Conservation (phyloP, 2,113 vertebrate genomes). For the Saguinus midas region DNA sequence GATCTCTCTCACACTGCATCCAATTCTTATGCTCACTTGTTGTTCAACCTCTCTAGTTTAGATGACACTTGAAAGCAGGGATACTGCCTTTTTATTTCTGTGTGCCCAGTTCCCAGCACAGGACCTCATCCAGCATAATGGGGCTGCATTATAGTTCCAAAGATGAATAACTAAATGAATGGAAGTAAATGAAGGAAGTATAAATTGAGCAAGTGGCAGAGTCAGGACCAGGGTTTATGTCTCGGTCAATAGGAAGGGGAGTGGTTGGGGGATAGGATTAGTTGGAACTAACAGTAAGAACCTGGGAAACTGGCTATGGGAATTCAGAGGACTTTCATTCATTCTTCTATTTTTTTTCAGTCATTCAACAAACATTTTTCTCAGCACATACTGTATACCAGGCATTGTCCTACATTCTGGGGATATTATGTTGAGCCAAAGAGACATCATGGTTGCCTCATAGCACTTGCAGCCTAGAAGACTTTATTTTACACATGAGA, state of each 20-base stretch:
- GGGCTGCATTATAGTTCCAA: background rate
- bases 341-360: background rate
- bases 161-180: background rate
- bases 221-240: background rate
- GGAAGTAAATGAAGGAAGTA: background rate
- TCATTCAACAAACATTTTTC: background rate
- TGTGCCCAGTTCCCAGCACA: background rate
- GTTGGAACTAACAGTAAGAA: background rate
- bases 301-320: background rate
- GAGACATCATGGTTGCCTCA: too few relatives aligned
- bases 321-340: background rate
- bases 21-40: background rate
- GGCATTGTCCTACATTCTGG: background rate
- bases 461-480: background rate
- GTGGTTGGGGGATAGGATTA: background rate
- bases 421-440: background rate
- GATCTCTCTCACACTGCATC: background rate
- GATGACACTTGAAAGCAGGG: background rate
- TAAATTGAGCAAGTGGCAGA: background rate
- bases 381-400: background rate
- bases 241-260: background rate
- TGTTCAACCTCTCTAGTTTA: background rate
- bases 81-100: background rate
- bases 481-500: background rate
- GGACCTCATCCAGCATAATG: background rate